phyloP scores from a whole-genome alignment of 2,113 vertebrate species.

The Mobula hypostoma region DNA sequence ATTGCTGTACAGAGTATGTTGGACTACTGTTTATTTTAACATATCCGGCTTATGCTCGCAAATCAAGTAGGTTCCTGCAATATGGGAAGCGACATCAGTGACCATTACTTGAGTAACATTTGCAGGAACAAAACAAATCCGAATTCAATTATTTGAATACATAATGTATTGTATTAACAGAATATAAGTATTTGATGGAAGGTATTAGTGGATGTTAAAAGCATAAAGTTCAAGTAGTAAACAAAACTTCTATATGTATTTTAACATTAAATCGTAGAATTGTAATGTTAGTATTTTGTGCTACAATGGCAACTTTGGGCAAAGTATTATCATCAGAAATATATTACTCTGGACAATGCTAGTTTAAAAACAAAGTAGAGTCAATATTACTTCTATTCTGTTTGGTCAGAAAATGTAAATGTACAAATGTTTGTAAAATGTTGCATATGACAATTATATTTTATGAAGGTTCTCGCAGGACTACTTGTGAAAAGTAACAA shows the following conservation, averaged over 20 bases:
- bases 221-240: not conserved
- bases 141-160: not conserved
- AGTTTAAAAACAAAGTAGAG: not conserved
- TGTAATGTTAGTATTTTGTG: not conserved
- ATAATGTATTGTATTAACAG: not conserved
- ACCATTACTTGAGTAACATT: not conserved
- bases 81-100: not conserved
- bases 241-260: constrained; percentile 3
- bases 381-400: not conserved
- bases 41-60: not conserved
- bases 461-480: not conserved
- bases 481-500: not conserved
- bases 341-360: not conserved
- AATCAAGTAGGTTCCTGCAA: not conserved
- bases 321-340: not conserved
- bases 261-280: not conserved
- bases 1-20: no score
- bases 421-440: not conserved
- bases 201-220: not conserved
- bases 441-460: no score
- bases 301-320: not conserved
- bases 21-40: not conserved
- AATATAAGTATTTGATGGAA: not conserved
- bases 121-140: not conserved
- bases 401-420: not conserved